Evolutionary conservation across 2,113 vertebrate species (phyloP).

Genomic region (Tachysurus fulvidraco): DNA sequence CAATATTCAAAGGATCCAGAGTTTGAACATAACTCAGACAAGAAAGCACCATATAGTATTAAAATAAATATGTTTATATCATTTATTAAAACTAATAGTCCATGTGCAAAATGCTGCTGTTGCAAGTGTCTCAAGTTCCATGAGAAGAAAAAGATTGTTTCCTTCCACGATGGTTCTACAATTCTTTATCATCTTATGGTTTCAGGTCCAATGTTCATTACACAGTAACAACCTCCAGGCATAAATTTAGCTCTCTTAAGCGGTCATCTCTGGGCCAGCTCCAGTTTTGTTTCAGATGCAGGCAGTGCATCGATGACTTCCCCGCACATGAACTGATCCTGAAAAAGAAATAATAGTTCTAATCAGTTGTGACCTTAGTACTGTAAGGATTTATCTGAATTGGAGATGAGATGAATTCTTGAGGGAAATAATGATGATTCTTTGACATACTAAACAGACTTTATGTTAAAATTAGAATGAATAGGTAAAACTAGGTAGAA

Average conservation of each 20-base stretch:
- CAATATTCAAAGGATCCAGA: background rate
- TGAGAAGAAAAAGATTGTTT: background rate
- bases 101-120: slow-evolving; percentile 43
- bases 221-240: background rate
- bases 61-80: slow-evolving; percentile 39
- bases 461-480: too few relatives aligned
- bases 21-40: background rate
- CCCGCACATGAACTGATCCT: slow-evolving; percentile 89
- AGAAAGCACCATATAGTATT: background rate
- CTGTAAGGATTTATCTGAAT: background rate
- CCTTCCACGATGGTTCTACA: background rate
- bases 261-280: slow-evolving; percentile 81
- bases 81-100: slow-evolving; percentile 32
- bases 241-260: background rate
- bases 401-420: background rate
- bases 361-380: background rate
- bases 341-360: slow-evolving; percentile 47
- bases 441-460: too few relatives aligned
- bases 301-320: slow-evolving; percentile 81
- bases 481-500: too few relatives aligned
- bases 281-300: slow-evolving; percentile 69
- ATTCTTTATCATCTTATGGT: background rate
- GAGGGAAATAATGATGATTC: too few relatives aligned
- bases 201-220: slow-evolving; percentile 14
- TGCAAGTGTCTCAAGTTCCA: slow-evolving; percentile 13